Conservation (phyloP, 2,888 invertebrate species). For the Periphyllus acericola region DNA sequence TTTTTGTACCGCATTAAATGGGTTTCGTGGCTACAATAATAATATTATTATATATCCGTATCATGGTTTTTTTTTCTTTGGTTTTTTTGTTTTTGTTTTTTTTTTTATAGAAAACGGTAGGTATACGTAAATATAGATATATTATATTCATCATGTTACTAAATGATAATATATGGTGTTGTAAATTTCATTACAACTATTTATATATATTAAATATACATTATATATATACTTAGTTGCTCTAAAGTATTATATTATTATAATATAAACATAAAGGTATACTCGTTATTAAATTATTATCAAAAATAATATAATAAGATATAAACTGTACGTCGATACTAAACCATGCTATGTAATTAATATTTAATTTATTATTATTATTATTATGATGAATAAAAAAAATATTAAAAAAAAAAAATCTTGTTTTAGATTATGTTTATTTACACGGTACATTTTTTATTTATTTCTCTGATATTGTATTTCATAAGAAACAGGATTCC, state of each 20-base stretch:
- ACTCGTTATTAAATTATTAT: slow-evolving; percentile 45
- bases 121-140: neutral
- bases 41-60: slow-evolving; percentile 5
- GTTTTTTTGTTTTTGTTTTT: neutral
- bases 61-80: slow-evolving; percentile 25
- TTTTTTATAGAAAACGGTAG: slow-evolving; percentile 31
- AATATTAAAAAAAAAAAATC: neutral
- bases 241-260: slow-evolving; percentile 37
- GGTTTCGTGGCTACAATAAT: slow-evolving; percentile 19
- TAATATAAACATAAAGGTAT: slow-evolving; percentile 28
- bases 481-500: too few relatives aligned
- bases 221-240: slow-evolving; percentile 13
- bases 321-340: slow-evolving; percentile 34
- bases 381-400: neutral
- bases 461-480: too few relatives aligned
- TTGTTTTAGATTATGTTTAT: neutral
- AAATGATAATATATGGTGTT: slow-evolving; percentile 15
- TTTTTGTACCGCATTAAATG: slow-evolving; percentile 30
- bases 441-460: too few relatives aligned
- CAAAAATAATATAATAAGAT: slow-evolving; percentile 16
- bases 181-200: slow-evolving; percentile 47
- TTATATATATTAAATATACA: slow-evolving; percentile 24
- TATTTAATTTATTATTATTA: slow-evolving; percentile 48
- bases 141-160: neutral
- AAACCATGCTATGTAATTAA: slow-evolving; percentile 50